Conservation (phyloP, 2,888 invertebrate genomes). For the Drosophila birchii region DNA sequence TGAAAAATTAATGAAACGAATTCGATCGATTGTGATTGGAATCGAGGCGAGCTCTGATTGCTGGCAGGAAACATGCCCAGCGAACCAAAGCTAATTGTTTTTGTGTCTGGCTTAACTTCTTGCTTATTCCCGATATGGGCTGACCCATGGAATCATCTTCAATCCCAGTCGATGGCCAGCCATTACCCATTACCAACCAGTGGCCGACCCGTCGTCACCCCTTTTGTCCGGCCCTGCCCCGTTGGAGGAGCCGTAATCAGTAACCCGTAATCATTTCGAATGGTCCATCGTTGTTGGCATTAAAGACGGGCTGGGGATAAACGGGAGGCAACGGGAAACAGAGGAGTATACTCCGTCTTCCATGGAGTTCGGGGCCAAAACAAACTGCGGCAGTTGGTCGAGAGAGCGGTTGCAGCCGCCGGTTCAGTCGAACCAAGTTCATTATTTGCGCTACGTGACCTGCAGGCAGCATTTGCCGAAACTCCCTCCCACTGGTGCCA, state of each 20-base stretch:
- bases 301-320: conserved; percentile 34
- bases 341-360: conserved; percentile 7
- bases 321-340: not conserved
- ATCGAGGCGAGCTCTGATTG: conserved; percentile 3
- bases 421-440: conserved; percentile 47
- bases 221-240: not conserved
- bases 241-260: conserved; percentile 58
- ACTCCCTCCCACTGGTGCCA: conserved; percentile 2
- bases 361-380: conserved; percentile 39
- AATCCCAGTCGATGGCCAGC: conserved; percentile 9
- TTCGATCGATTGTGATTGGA: conserved; percentile 19
- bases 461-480: conserved; percentile 55
- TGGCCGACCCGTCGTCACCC: conserved; percentile 10
- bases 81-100: conserved; percentile 45
- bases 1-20: conserved; percentile 16
- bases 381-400: conserved; percentile 48
- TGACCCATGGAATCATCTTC: conserved; percentile 31
- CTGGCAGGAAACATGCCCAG: conserved; percentile 26
- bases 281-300: conserved; percentile 49
- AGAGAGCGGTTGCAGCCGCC: conserved; percentile 27
- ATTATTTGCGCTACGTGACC: conserved; percentile 75
- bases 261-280: conserved; percentile 62
- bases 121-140: conserved; percentile 13
- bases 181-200: conserved; percentile 3
- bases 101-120: conserved; percentile 32